Percentiles rank a stretch among this genome's conserved stretches.
phyloP scores from a whole-genome alignment of 2,113 vertebrate genomes.

The Vulpes vulpes region DNA sequence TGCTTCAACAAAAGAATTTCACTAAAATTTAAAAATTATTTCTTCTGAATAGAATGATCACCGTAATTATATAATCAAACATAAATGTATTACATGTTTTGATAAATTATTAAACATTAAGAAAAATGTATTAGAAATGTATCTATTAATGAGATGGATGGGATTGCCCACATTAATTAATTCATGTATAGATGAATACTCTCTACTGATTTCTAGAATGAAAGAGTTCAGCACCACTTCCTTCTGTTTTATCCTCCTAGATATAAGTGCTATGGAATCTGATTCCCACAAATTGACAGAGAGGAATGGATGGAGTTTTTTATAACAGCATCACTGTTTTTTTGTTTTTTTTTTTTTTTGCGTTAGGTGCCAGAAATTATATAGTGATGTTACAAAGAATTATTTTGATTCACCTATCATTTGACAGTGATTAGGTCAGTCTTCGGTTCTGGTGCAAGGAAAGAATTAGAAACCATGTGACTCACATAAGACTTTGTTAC shows the following conservation, averaged over 20 bases:
- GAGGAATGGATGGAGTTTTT: conserved; percentile 17
- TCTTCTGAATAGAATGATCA: conserved; percentile 29
- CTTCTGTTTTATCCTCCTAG: not conserved
- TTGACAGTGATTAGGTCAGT: conserved; percentile 20
- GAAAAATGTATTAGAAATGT: not conserved
- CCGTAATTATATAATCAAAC: not conserved
- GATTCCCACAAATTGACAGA: not conserved
- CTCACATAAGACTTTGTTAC: not conserved
- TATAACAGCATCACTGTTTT: not conserved
- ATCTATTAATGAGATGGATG: not conserved
- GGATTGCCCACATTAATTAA: not conserved
- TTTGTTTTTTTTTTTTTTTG: conserved; percentile 20
- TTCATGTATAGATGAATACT: not conserved
- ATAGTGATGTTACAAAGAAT: conserved; percentile 14
- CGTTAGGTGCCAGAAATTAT: conserved; percentile 43
- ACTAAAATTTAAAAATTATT: conserved; percentile 4
- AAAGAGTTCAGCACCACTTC: not conserved
- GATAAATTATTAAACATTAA: conserved; percentile 48
- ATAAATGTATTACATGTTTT: not conserved
- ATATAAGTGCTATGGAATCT: not conserved
- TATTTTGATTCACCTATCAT: conserved; percentile 34
- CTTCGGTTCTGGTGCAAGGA: conserved; percentile 25
- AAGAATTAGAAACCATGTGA: not conserved
- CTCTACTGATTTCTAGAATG: not conserved
- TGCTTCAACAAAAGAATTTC: not conserved